phyloP scores from a whole-genome alignment of 2,113 vertebrate genomes.

The Xenus cinereus region DNA sequence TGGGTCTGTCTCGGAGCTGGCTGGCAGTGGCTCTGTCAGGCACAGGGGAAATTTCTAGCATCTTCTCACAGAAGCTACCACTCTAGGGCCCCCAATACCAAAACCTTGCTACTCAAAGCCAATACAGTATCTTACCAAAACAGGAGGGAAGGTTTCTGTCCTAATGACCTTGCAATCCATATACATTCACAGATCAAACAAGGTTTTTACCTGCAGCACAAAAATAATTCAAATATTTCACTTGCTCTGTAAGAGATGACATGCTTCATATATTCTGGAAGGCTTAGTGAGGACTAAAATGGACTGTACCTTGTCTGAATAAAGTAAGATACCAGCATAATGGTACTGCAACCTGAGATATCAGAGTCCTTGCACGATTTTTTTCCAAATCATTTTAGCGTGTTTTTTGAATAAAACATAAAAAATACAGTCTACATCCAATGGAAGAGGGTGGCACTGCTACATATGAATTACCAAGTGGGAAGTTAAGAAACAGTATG shows the following conservation, averaged over 20 bases:
- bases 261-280: not conserved
- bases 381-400: not conserved
- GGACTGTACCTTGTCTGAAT: not conserved
- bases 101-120: not conserved
- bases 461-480: not conserved
- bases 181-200: not conserved
- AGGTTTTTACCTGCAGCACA: not conserved
- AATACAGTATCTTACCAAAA: not conserved
- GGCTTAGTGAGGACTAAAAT: not conserved
- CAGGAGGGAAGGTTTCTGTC: not conserved
- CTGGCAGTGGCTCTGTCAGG: not conserved
- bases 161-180: not conserved
- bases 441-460: not conserved
- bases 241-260: not conserved
- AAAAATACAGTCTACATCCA: not conserved
- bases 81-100: not conserved
- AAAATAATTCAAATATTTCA: not conserved
- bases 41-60: not conserved
- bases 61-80: not conserved
- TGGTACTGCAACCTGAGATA: not conserved
- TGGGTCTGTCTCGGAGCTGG: fast-evolving
- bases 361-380: not conserved
- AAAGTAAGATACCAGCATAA: not conserved
- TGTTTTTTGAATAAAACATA: not conserved
- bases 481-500: not conserved